Percentiles rank a stretch among this genome's conserved stretches.
phyloP scores from a whole-genome alignment of 2,797 vertebrate species.

The Cirrhinus mrigala region DNA sequence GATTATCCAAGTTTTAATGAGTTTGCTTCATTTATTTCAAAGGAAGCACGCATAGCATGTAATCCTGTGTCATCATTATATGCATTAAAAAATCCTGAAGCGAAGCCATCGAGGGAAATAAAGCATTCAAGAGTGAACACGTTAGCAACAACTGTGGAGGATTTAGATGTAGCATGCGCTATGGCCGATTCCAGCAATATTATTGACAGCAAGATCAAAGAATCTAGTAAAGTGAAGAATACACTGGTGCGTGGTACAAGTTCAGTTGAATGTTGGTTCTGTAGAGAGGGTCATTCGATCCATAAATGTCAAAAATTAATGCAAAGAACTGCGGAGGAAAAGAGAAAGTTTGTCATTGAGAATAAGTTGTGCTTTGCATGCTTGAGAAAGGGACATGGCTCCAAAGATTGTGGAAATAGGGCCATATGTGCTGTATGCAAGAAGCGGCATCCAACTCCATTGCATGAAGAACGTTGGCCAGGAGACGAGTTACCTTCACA shows the following conservation, averaged over 20 bases:
- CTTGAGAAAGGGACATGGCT: not conserved
- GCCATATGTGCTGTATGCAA: slow-evolving; percentile 3
- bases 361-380: slow-evolving; percentile 49
- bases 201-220: not conserved
- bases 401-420: not conserved
- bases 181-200: not conserved
- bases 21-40: slow-evolving; percentile 33
- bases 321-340: slow-evolving; percentile 18
- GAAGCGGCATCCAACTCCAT: not conserved
- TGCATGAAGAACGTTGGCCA: not conserved
- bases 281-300: slow-evolving; percentile 33
- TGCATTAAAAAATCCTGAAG: slow-evolving; percentile 20
- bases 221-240: not conserved
- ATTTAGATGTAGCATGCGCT: not conserved
- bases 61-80: slow-evolving; percentile 45
- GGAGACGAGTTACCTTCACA: not conserved
- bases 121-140: slow-evolving; percentile 24
- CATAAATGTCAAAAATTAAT: slow-evolving; percentile 29
- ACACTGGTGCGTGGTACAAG: not conserved
- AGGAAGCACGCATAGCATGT: slow-evolving; percentile 33
- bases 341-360: slow-evolving; percentile 27
- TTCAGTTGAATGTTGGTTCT: slow-evolving; percentile 19
- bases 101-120: slow-evolving; percentile 24
- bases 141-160: not conserved
- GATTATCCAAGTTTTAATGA: slow-evolving; percentile 36